A percentile compares a stretch with the other conserved stretches of the same genome.
These are phyloP conservation scores for Apeira syringaria DNA, from an alignment of 2,888 invertebrate species.

Conservation along the genomic window DNA sequence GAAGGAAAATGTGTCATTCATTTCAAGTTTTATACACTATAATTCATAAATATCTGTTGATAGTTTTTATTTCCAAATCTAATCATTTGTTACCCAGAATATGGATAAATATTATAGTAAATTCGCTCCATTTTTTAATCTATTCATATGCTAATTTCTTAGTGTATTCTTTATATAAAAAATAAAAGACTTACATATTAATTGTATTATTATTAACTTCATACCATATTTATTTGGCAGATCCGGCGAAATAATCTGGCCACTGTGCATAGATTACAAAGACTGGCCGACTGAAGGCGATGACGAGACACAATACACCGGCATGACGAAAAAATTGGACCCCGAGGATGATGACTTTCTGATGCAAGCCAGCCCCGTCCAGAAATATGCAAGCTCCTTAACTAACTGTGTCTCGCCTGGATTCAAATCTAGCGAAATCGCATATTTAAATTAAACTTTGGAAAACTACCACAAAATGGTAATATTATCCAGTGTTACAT, in stretches of 20 bases:
- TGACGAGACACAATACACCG: conserved; percentile 64
- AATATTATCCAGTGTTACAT: too few relatives aligned
- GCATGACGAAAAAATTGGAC: conserved; percentile 63
- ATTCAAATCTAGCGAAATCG: conserved; percentile 65
- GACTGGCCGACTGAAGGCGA: conserved; percentile 65
- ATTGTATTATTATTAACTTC: too few relatives aligned
- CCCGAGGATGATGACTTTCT: conserved; percentile 75
- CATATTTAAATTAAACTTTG: conserved; percentile 32
- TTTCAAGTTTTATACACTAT: too few relatives aligned
- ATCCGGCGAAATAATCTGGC: conserved; percentile 77
- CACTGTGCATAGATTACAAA: conserved; percentile 80
- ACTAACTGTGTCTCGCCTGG: conserved; percentile 70
- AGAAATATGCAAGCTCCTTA: conserved; percentile 54
- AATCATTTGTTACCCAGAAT: too few relatives aligned
- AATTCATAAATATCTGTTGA: too few relatives aligned
- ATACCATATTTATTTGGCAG: conserved; percentile 45
- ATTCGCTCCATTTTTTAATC: too few relatives aligned
- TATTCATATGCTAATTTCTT: too few relatives aligned
- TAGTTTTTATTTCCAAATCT: too few relatives aligned
- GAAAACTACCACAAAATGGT: neutral
- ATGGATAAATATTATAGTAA: too few relatives aligned
- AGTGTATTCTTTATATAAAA: too few relatives aligned
- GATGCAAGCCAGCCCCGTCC: conserved; percentile 56
- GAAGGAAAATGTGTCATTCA: too few relatives aligned
- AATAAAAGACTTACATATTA: too few relatives aligned